phyloP scores from a whole-genome alignment of 2,113 vertebrate genomes.

The Dendropsophus ebraccatus region DNA sequence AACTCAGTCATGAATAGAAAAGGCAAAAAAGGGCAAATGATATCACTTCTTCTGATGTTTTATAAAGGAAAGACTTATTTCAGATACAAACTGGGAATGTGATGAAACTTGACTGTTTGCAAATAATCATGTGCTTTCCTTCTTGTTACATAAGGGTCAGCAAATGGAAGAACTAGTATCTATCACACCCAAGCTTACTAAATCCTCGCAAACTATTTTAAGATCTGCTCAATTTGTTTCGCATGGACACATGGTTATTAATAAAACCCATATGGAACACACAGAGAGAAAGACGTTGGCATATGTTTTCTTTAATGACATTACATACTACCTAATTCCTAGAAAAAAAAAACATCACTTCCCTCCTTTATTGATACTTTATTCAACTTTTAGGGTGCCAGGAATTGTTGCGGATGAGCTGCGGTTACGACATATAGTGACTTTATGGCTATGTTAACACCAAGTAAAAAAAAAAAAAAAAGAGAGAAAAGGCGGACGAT shows the following conservation, averaged over 20 bases:
- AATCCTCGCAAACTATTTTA: neutral
- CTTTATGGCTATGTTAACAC: too few species aligned
- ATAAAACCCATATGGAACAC: neutral
- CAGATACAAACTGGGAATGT: neutral
- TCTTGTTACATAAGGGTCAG: conserved; percentile 4
- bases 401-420: too few species aligned
- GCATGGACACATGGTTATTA: neutral
- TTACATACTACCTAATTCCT: neutral
- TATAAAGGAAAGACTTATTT: conserved; percentile 29
- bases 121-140: conserved; percentile 38
- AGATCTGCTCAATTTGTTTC: neutral
- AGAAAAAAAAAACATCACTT: neutral
- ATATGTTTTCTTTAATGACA: neutral
- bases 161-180: neutral
- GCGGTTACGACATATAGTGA: too few species aligned
- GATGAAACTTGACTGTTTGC: conserved; percentile 23
- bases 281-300: neutral
- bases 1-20: conserved; percentile 10
- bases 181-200: neutral
- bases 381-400: neutral
- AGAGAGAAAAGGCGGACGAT: too few species aligned
- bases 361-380: neutral
- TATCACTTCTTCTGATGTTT: conserved; percentile 33
- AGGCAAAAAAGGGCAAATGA: conserved; percentile 31
- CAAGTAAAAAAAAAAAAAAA: too few species aligned